Percentiles rank a stretch among this genome's conserved stretches.
Conservation (phyloP, 2,888 invertebrate species). For the Piscicola geometra region DNA sequence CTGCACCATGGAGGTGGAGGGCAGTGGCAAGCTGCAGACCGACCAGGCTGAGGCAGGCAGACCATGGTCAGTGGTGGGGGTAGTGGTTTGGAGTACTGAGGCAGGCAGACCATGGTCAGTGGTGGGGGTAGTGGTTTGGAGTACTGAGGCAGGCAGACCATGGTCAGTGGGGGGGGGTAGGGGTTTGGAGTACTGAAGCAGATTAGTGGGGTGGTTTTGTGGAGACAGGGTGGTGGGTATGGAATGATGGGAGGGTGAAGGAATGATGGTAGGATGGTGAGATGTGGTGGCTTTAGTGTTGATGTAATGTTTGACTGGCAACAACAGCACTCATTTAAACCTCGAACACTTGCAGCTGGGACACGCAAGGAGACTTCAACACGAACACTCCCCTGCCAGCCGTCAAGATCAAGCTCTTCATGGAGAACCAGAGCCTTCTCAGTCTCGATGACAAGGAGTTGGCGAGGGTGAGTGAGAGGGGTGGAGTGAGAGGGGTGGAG, state of each 20-base stretch:
- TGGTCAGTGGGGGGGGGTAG: no score
- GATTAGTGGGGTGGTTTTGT: no score
- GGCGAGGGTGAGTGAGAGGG: slow-evolving; percentile 67
- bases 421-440: slow-evolving; percentile 92
- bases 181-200: no score
- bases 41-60: slow-evolving; percentile 99
- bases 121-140: no score
- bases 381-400: slow-evolving; percentile 93
- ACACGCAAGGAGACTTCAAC: slow-evolving; percentile 98
- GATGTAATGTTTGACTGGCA: no score
- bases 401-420: slow-evolving; percentile 94
- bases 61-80: slow-evolving; percentile 61
- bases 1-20: slow-evolving; percentile 99
- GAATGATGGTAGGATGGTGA: no score
- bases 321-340: neutral
- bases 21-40: slow-evolving; percentile 95
- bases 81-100: no score
- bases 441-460: slow-evolving; percentile 98
- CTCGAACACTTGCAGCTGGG: slow-evolving; percentile 70
- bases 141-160: no score
- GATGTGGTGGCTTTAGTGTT: no score
- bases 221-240: no score
- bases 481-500: neutral
- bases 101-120: no score
- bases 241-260: no score